Conservation (phyloP, 1,140 invertebrate species). For the Vanessa tameamea region DNA sequence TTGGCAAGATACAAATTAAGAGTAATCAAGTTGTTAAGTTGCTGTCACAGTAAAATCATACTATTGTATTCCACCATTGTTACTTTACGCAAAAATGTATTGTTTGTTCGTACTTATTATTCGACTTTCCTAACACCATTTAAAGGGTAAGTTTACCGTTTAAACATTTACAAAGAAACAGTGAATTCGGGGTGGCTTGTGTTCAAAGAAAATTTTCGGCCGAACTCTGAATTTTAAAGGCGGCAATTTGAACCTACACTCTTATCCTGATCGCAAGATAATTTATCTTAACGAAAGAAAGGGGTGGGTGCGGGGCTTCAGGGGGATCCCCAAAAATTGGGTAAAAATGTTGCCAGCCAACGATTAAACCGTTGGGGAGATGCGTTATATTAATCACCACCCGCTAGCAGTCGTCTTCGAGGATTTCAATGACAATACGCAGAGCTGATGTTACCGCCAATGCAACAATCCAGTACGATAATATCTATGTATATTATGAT, state of each 20-base stretch:
- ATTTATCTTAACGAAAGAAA: slow-evolving; percentile 81
- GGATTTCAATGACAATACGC: slow-evolving; percentile 53
- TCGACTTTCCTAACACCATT: slow-evolving; percentile 32
- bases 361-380: slow-evolving; percentile 79
- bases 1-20: too few relatives aligned
- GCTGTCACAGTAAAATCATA: not conserved
- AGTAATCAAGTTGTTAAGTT: too few relatives aligned
- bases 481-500: too few relatives aligned
- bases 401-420: slow-evolving; percentile 69
- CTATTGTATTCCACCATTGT: not conserved
- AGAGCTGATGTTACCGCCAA: slow-evolving; percentile 49
- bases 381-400: slow-evolving; percentile 80
- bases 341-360: slow-evolving; percentile 80
- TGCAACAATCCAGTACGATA: not conserved
- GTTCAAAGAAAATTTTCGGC: slow-evolving; percentile 68
- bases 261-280: slow-evolving; percentile 79
- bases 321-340: slow-evolving; percentile 75
- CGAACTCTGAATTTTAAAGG: slow-evolving; percentile 76
- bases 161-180: slow-evolving; percentile 45
- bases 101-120: slow-evolving; percentile 16
- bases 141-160: slow-evolving; percentile 38
- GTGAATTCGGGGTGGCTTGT: slow-evolving; percentile 36
- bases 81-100: not conserved
- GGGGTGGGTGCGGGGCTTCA: slow-evolving; percentile 59
- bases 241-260: slow-evolving; percentile 79